Percentiles rank a stretch among this genome's conserved stretches.
phyloP scores from a whole-genome alignment of 2,888 invertebrate genomes.

The Temnothorax rugatulus region DNA sequence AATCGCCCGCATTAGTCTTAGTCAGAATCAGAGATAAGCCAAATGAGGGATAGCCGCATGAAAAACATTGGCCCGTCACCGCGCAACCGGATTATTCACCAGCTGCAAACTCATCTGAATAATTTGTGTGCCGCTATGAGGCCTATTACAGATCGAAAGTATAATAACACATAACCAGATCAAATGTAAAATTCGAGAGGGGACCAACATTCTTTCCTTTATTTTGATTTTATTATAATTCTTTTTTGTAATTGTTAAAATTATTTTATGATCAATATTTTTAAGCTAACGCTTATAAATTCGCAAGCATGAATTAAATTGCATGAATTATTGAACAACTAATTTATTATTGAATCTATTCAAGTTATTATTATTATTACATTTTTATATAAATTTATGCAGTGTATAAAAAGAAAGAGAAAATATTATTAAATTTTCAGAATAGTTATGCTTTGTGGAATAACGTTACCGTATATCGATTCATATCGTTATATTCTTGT shows the following conservation, averaged over 20 bases:
- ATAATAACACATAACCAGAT: constrained; percentile 71
- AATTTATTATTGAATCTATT: neutral
- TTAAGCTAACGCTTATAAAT: neutral
- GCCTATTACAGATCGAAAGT: constrained; percentile 65
- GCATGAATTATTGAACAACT: neutral
- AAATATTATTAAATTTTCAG: neutral
- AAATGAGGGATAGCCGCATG: constrained; percentile 79
- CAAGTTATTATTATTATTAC: neutral
- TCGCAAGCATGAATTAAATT: neutral
- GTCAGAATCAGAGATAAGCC: constrained; percentile 84
- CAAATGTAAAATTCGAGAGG: constrained; percentile 54
- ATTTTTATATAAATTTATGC: neutral
- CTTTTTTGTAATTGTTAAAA: neutral
- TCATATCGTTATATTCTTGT: neutral
- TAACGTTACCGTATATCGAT: neutral
- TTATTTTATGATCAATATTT: constrained; percentile 3
- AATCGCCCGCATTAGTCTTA: constrained; percentile 83
- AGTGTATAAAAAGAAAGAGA: neutral
- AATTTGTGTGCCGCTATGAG: constrained; percentile 60
- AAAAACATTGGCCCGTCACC: constrained; percentile 74
- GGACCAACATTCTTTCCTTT: neutral
- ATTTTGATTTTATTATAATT: neutral
- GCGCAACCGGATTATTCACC: constrained; percentile 70
- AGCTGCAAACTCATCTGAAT: constrained; percentile 68
- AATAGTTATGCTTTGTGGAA: neutral